Percentiles rank a stretch among this genome's conserved stretches.
phyloP scores from a whole-genome alignment of 2,113 vertebrate genomes.

The Excalfactoria chinensis region DNA sequence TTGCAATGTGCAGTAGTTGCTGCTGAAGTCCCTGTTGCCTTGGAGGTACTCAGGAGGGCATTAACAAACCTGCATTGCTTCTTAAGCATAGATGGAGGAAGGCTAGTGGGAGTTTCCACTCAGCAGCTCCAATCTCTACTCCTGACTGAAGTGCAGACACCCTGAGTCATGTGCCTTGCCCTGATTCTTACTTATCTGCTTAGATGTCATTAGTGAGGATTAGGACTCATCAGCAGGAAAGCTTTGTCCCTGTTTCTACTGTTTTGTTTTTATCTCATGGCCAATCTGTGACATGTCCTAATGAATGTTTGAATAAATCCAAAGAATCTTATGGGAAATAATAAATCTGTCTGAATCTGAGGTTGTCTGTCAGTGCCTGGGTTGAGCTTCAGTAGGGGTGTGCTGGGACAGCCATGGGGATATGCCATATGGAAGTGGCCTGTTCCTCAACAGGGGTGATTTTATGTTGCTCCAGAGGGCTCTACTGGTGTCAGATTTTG shows the following conservation, averaged over 20 bases:
- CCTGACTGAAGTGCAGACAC: not conserved
- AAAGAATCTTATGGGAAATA: not conserved
- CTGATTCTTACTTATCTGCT: not conserved
- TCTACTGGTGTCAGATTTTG: not conserved
- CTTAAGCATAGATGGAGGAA: not conserved
- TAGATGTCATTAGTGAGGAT: not conserved
- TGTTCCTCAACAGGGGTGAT: not conserved
- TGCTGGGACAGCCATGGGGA: not conserved
- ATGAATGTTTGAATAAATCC: not conserved
- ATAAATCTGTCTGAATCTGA: not conserved
- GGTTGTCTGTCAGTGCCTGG: not conserved
- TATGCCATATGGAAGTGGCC: not conserved
- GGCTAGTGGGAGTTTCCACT: not conserved
- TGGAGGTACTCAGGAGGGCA: not conserved
- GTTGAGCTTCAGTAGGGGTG: not conserved
- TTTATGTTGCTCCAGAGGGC: not conserved
- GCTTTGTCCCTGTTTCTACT: not conserved
- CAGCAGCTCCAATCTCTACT: not conserved
- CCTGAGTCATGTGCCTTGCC: not conserved
- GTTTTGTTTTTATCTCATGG: not conserved
- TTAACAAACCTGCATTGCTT: not conserved
- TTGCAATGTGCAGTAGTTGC: not conserved
- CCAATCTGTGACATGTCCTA: not conserved
- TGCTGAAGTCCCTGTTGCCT: not conserved
- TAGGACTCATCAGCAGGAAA: not conserved